Conservation (phyloP, 2,888 invertebrate species). For the Microchrysa polita region DNA sequence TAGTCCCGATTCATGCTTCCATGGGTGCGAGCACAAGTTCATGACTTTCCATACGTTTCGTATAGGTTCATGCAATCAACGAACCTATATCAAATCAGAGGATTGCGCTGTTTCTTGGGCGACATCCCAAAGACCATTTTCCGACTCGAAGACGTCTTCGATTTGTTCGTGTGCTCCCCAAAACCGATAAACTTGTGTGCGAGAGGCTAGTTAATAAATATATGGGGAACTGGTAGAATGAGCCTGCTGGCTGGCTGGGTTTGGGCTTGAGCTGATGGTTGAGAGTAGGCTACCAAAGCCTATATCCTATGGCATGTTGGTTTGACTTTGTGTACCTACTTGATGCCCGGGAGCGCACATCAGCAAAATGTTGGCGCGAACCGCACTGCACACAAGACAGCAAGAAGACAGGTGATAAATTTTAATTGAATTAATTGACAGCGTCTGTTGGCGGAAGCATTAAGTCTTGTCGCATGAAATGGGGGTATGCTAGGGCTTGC, state of each 20-base stretch:
- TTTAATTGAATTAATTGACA: slow-evolving; percentile 44
- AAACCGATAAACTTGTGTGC: too few species aligned
- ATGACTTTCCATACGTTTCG: neutral
- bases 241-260: neutral
- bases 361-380: slow-evolving; percentile 26
- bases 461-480: slow-evolving; percentile 30
- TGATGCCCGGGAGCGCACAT: slow-evolving; percentile 12
- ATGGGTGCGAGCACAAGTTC: neutral
- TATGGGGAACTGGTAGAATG: neutral
- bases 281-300: too few species aligned
- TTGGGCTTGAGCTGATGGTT: too few species aligned
- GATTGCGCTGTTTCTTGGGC: neutral
- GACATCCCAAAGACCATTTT: slow-evolving; percentile 24
- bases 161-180: neutral
- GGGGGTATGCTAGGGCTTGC: too few species aligned
- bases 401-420: slow-evolving; percentile 41
- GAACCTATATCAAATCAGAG: neutral
- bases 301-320: too few species aligned
- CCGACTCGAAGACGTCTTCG: neutral
- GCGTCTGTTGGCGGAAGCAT: slow-evolving; percentile 42
- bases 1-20: neutral
- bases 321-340: neutral
- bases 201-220: too few species aligned
- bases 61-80: neutral
- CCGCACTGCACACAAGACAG: slow-evolving; percentile 15